These are phyloP conservation scores for Cyclina sinensis DNA, from an alignment of 1,140 invertebrate species.

Conservation along the genomic window DNA sequence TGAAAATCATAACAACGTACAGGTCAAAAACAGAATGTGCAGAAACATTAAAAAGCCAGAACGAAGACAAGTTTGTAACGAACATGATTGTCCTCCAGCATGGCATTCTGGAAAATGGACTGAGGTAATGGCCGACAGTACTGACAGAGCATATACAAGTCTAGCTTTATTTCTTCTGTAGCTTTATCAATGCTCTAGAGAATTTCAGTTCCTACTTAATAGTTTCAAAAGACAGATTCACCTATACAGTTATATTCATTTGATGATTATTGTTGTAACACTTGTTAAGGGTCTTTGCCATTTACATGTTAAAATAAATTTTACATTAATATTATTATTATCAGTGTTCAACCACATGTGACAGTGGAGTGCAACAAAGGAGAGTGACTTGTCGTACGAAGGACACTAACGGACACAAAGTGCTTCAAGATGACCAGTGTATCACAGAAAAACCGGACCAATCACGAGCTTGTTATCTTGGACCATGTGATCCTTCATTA, in stretches of 20 bases:
- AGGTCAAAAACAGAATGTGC: constrained; percentile 84
- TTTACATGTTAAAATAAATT: not conserved
- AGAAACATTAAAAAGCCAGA: constrained; percentile 86
- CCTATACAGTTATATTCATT: no score
- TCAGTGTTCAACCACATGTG: constrained; percentile 92
- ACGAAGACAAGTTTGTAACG: constrained; percentile 88
- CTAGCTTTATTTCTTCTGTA: no score
- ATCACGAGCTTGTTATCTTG: constrained; percentile 63
- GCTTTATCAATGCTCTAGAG: no score
- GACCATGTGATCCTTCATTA: constrained; percentile 63
- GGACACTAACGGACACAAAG: constrained; percentile 32
- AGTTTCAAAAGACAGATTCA: no score
- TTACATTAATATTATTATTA: not conserved
- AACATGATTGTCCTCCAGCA: constrained; percentile 89
- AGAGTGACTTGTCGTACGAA: constrained; percentile 89
- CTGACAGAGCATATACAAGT: not conserved
- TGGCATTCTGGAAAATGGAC: constrained; percentile 88
- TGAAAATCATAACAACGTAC: constrained; percentile 71
- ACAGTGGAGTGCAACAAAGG: constrained; percentile 90
- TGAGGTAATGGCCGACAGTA: constrained; percentile 69
- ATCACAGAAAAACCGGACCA: constrained; percentile 52
- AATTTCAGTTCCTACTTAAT: no score
- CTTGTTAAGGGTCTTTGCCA: no score
- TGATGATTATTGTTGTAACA: no score
- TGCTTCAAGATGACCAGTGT: constrained; percentile 66